phyloP scores from a whole-genome alignment of 2,888 invertebrate genomes.

The Parnassius smintheus region DNA sequence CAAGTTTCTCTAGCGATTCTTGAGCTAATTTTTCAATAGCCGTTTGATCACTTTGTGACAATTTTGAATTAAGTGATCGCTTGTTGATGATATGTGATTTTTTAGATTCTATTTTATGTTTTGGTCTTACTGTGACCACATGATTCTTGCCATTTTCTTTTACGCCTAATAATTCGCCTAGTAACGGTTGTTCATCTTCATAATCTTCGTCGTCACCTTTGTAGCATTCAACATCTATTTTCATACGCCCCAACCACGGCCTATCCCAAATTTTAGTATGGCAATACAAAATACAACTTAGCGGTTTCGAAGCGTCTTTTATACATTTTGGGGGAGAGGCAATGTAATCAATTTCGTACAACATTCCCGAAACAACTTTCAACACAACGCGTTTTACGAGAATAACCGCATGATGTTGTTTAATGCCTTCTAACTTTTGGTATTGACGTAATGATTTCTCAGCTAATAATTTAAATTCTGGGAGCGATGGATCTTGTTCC shows the following conservation, averaged over 20 bases:
- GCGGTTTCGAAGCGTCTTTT: constrained; percentile 31
- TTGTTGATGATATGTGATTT: constrained; percentile 29
- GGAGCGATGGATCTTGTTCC: constrained; percentile 34
- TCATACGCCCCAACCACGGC: constrained; percentile 70
- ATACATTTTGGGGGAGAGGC: constrained; percentile 41
- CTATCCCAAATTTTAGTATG: constrained; percentile 74
- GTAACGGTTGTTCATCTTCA: constrained; percentile 2
- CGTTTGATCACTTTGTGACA: constrained; percentile 45
- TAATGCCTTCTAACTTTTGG: constrained; percentile 33
- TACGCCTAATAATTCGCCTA: background rate
- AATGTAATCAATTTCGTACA: constrained; percentile 48
- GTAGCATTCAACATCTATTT: constrained; percentile 55
- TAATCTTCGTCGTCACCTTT: constrained; percentile 33
- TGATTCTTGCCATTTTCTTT: background rate
- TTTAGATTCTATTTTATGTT: background rate
- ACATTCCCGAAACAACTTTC: constrained; percentile 47
- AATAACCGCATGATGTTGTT: constrained; percentile 39
- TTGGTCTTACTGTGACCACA: background rate
- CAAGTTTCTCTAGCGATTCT: constrained; percentile 59
- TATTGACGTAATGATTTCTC: constrained; percentile 46
- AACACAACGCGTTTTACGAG: constrained; percentile 44
- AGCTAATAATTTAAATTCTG: constrained; percentile 43
- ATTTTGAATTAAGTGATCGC: constrained; percentile 43
- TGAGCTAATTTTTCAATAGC: constrained; percentile 52
- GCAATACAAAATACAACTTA: constrained; percentile 53